phyloP scores from a whole-genome alignment of 1,140 invertebrate species.

The Pogonomyrmex barbatus region DNA sequence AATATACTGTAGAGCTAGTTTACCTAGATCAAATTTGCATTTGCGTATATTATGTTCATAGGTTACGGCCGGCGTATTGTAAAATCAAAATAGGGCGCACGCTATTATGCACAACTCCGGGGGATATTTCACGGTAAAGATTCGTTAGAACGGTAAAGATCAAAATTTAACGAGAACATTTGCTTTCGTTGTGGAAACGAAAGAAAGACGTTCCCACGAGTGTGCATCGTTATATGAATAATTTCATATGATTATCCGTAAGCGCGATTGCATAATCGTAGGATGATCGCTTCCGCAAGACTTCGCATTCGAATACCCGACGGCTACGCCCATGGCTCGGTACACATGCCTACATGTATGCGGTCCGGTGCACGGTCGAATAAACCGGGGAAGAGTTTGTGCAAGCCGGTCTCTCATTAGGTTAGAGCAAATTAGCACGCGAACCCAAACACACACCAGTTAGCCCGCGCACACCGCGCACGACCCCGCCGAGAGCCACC shows the following conservation, averaged over 20 bases:
- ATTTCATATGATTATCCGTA: not conserved
- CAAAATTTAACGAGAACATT: not conserved
- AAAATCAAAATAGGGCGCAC: constrained; percentile 28
- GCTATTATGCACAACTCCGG: not conserved
- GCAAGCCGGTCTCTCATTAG: constrained; percentile 81
- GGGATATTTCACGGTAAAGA: not conserved
- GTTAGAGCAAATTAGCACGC: constrained; percentile 83
- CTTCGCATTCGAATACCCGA: constrained; percentile 3
- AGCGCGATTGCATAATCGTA: not conserved
- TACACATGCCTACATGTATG: constrained; percentile 40
- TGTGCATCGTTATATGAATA: not conserved
- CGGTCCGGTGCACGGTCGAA: constrained; percentile 34
- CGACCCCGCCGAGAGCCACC: constrained; percentile 43
- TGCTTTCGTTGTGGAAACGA: not conserved
- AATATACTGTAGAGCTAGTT: constrained; percentile 17
- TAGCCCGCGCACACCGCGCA: not conserved
- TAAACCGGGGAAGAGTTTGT: constrained; percentile 70
- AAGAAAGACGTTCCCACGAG: no score
- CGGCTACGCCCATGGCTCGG: constrained; percentile 51
- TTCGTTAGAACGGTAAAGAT: not conserved
- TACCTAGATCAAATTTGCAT: constrained; percentile 45
- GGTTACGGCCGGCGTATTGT: constrained; percentile 15
- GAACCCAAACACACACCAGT: constrained; percentile 80
- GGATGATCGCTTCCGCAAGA: constrained; percentile 38
- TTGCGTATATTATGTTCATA: constrained; percentile 30